phyloP scores from a whole-genome alignment of 92 coral and sea anemone species.

The Paramuricea clavata region DNA sequence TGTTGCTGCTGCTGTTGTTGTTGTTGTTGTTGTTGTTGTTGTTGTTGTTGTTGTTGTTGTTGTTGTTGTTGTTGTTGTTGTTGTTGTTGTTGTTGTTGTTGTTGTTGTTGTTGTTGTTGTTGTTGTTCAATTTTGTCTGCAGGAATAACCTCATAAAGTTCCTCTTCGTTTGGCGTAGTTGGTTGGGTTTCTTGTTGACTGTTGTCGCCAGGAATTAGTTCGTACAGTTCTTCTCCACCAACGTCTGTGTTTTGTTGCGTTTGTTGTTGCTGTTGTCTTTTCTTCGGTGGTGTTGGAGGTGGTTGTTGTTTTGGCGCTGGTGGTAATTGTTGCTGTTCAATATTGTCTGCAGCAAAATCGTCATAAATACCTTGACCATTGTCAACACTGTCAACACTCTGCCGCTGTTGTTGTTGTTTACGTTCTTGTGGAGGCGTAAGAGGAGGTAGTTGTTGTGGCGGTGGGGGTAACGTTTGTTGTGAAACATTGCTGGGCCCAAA shows the following conservation, averaged over 20 bases:
- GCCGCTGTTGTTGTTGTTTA: not conserved
- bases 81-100: not conserved
- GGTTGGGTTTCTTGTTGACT: not conserved
- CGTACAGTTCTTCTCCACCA: not conserved
- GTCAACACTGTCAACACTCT: not conserved
- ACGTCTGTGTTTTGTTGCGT: not conserved
- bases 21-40: not conserved
- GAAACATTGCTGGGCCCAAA: not conserved
- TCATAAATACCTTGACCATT: not conserved
- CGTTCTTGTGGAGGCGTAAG: not conserved
- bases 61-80: constrained; percentile 20
- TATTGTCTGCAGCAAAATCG: not conserved
- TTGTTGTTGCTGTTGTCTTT: not conserved
- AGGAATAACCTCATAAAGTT: not conserved
- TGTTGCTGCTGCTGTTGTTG: not conserved
- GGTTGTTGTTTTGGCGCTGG: not conserved
- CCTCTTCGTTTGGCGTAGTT: not conserved
- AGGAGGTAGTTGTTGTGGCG: not conserved
- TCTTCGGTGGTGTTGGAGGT: not conserved
- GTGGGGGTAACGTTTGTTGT: no score
- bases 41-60: not conserved
- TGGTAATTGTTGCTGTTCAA: not conserved
- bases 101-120: not conserved
- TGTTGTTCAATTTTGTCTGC: not conserved
- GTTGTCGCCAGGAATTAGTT: not conserved